These are phyloP conservation scores for Halcyon malimbica DNA, from an alignment of 2,113 vertebrate genomes.

Conservation along the genomic window DNA sequence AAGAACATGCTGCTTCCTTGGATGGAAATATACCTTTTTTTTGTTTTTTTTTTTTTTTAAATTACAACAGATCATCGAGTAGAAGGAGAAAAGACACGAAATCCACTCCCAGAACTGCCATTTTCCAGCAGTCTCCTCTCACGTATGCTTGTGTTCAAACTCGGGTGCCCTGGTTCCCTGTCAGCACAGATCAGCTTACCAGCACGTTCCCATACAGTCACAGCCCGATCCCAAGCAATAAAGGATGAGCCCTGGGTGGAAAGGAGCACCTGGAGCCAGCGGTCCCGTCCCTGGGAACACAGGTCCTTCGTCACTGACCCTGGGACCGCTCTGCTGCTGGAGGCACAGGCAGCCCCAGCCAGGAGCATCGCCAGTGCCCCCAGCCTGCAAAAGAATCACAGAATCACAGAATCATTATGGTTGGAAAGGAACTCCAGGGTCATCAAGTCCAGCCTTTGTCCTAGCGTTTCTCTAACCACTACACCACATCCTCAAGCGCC, in stretches of 20 bases:
- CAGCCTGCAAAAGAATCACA: neutral
- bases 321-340: no score
- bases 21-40: neutral
- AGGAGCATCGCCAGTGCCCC: rapidly evolving
- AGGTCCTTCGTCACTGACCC: neutral
- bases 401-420: no score
- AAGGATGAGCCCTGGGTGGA: neutral
- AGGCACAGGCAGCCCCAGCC: rapidly evolving
- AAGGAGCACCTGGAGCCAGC: rapidly evolving
- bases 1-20: neutral
- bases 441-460: no score
- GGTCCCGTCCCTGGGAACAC: rapidly evolving
- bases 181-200: neutral
- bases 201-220: rapidly evolving
- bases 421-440: no score
- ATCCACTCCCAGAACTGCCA: rapidly evolving
- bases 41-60: neutral
- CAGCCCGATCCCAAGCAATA: neutral
- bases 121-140: neutral
- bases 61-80: neutral
- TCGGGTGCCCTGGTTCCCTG: rapidly evolving
- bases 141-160: rapidly evolving
- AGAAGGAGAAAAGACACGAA: neutral
- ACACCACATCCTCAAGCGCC: no score
- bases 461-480: no score